A percentile compares a stretch with the other conserved stretches of the same genome.
Conservation (phyloP, 1,140 invertebrate genomes). For the Ladona fulva region DNA sequence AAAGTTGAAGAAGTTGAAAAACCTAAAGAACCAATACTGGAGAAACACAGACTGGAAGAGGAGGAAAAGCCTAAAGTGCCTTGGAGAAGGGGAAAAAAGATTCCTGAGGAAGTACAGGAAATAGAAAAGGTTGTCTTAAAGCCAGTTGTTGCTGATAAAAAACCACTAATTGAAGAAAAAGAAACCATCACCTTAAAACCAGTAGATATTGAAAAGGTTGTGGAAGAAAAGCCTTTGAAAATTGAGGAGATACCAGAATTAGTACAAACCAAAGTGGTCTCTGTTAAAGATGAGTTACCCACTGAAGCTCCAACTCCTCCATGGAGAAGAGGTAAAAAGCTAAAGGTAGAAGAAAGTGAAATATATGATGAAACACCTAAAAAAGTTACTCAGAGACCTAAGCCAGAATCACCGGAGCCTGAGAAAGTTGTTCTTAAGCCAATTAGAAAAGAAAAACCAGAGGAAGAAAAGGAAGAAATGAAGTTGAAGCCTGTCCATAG, state of each 20-base stretch:
- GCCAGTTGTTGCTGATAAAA: background rate
- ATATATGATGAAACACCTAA: too few species aligned
- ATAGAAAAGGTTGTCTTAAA: background rate
- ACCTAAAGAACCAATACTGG: slow-evolving; percentile 21
- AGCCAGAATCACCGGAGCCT: background rate
- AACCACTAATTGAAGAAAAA: background rate
- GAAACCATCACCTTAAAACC: background rate
- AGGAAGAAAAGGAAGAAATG: slow-evolving; percentile 13
- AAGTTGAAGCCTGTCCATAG: background rate
- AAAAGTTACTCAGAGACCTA: background rate
- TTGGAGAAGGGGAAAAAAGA: slow-evolving; percentile 26
- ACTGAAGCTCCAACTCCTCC: background rate
- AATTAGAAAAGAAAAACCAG: background rate
- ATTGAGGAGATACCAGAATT: too few species aligned
- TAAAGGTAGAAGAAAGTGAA: background rate
- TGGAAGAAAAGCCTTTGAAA: too few species aligned
- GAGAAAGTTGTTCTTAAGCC: background rate
- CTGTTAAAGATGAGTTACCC: background rate
- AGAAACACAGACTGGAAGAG: slow-evolving; percentile 18
- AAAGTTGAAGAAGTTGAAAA: slow-evolving; percentile 28
- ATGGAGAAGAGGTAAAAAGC: background rate
- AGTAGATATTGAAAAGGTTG: too few species aligned
- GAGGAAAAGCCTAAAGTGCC: slow-evolving; percentile 30
- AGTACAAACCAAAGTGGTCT: too few species aligned
- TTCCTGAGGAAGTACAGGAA: background rate